Base-by-base conservation (phyloP, 2,888 invertebrate genomes). In the Azorinus chamasolen region DNA sequence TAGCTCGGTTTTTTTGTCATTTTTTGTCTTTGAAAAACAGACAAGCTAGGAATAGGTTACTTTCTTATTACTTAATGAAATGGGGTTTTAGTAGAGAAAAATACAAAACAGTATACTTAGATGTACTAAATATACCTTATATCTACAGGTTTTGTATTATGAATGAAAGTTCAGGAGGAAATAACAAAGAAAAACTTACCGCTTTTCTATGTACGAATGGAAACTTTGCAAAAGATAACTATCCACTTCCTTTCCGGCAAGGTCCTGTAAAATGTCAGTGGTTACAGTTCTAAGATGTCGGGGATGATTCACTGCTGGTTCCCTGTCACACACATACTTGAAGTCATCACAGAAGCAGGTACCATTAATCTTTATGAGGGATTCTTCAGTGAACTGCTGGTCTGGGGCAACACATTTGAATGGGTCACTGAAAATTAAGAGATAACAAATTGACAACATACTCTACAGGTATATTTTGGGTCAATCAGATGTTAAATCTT, bases 151-250 rank as follows among this genome's bases (percentile, higher is more conserved):
- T n/a, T n/a, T n/a, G n/a, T n/a, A n/a, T n/a, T n/a, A n/a, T n/a
- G n/a, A n/a, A n/a, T n/a, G n/a, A n/a, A n/a, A n/a, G n/a, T n/a
- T n/a, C n/a, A n/a, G n/a, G n/a, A n/a, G n/a, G n/a, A n/a, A n/a
- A n/a, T n/a, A n/a, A n/a, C n/a, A n/a, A n/a, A n/a, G n/a, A 32
- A 10, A 32, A n/a, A 46, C 64, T 12, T 37, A 87, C 87, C 85
- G 84, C 32, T 83, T 82, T 37, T 81, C 73, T 32, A 72, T 79
- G 64, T 73, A 83, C 5, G 76, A 76, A n/a, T 83, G 55, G 53
- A 87, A 89, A 41, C 90, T 91, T 18, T 87, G 77, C 0, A 92
- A 72, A 3, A 93, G 81, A 73, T 91, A 93, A 4, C 86, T 64
- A 6, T 86, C 75, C 16, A 90, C 76, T 54, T 89, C 75, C 12